Conservation (phyloP, 2,888 invertebrate genomes). For the Amitus sp. region DNA sequence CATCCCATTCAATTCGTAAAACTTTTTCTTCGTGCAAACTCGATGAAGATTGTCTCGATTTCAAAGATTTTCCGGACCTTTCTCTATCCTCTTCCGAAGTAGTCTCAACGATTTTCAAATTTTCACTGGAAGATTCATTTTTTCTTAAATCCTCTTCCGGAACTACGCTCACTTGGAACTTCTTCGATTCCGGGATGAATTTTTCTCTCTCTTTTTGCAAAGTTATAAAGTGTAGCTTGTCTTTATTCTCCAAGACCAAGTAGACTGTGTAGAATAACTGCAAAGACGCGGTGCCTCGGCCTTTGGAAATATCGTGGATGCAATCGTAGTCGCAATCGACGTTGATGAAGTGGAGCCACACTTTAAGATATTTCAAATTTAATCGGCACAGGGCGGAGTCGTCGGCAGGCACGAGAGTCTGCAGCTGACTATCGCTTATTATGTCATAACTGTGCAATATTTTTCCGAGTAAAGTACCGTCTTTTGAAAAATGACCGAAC, state of each 20-base stretch:
- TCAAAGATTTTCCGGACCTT: background rate
- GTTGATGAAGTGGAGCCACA: constrained; percentile 69
- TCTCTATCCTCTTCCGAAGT: background rate
- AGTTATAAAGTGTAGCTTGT: constrained; percentile 69
- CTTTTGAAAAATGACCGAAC: constrained; percentile 70
- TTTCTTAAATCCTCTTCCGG: constrained; percentile 40
- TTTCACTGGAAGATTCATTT: no score
- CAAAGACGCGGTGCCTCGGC: constrained; percentile 67
- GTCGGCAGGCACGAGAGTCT: constrained; percentile 65
- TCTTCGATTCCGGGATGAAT: constrained; percentile 45
- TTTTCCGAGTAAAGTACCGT: constrained; percentile 70
- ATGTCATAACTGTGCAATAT: constrained; percentile 71
- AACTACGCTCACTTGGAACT: constrained; percentile 49
- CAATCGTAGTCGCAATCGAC: constrained; percentile 66
- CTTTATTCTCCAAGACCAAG: constrained; percentile 70
- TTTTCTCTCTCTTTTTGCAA: constrained; percentile 61
- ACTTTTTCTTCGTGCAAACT: background rate
- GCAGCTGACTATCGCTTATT: constrained; percentile 69
- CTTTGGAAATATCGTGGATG: constrained; percentile 66
- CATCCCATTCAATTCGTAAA: no score
- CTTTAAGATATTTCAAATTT: constrained; percentile 68
- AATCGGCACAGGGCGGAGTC: constrained; percentile 65
- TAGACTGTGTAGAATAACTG: constrained; percentile 73
- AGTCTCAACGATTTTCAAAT: no score
- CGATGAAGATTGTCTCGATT: background rate